Evolutionary conservation across 2,113 vertebrate genomes (phyloP).

Genomic region (Rattus rattus): DNA sequence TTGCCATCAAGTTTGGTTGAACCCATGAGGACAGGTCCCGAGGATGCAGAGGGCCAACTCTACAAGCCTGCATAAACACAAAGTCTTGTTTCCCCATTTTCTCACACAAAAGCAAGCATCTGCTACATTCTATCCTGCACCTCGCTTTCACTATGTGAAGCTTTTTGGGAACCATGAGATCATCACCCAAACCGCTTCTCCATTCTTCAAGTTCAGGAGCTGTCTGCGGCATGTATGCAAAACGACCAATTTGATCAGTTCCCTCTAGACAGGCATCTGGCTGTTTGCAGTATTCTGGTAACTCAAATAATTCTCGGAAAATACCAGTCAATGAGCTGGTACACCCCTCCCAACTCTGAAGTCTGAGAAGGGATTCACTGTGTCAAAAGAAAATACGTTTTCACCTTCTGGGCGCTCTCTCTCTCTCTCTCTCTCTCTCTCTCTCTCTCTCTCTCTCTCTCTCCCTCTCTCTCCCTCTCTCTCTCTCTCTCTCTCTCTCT

Average conservation of each 20-base stretch:
- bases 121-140: neutral
- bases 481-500: no score
- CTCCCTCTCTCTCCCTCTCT: no score
- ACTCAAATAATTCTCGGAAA: neutral
- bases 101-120: neutral
- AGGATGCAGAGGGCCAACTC: neutral
- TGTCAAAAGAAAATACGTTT: neutral
- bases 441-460: no score
- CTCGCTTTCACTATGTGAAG: neutral
- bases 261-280: neutral
- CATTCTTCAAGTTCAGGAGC: neutral
- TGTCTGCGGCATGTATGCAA: neutral
- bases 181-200: neutral
- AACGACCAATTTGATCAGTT: neutral
- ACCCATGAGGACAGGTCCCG: neutral
- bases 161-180: neutral
- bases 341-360: neutral
- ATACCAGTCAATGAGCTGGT: neutral
- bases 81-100: neutral
- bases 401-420: neutral
- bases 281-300: neutral
- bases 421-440: no score
- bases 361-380: neutral
- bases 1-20: neutral
- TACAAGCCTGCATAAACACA: neutral